A percentile compares a stretch with the other conserved stretches of the same genome.
Evolutionary conservation across 2,888 invertebrate species (phyloP).

Genomic region (Pyrrhia umbra): DNA sequence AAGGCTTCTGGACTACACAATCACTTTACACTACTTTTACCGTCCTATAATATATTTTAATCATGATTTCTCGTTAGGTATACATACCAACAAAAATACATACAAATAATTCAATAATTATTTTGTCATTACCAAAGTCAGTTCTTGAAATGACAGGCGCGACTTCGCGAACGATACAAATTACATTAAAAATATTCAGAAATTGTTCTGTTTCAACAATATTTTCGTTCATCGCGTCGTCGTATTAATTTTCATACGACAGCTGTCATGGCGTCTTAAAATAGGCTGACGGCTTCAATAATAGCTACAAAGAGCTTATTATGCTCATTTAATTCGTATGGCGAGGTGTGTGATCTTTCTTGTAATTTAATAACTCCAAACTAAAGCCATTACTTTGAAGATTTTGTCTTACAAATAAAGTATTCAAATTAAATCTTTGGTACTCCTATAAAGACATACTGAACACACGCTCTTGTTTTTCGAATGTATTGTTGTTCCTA

Average conservation of each 20-base stretch:
- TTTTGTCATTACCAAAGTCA: constrained; percentile 2
- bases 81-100: too few relatives aligned
- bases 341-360: constrained; percentile 1
- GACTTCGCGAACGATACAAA: constrained; percentile 4
- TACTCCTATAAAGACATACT: too few relatives aligned
- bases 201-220: constrained; percentile 9
- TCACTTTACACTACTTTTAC: too few relatives aligned
- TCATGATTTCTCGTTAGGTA: too few relatives aligned
- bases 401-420: neutral
- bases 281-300: constrained; percentile 26
- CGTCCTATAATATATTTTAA: too few relatives aligned
- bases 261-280: constrained; percentile 37
- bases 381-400: constrained; percentile 3
- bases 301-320: constrained; percentile 23
- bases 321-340: constrained; percentile 20
- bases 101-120: neutral
- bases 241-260: constrained; percentile 25
- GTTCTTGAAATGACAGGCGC: constrained; percentile 9
- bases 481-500: too few relatives aligned
- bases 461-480: too few relatives aligned
- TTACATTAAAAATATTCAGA: constrained; percentile 12
- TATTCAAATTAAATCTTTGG: too few relatives aligned
- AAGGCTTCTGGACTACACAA: too few relatives aligned
- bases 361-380: constrained; percentile 18
- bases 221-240: constrained; percentile 5